Evolutionary conservation across 1,140 invertebrate species (phyloP), one percentile per base, ranked within the genome.

Genomic region (Orius laevigatus): DNA sequence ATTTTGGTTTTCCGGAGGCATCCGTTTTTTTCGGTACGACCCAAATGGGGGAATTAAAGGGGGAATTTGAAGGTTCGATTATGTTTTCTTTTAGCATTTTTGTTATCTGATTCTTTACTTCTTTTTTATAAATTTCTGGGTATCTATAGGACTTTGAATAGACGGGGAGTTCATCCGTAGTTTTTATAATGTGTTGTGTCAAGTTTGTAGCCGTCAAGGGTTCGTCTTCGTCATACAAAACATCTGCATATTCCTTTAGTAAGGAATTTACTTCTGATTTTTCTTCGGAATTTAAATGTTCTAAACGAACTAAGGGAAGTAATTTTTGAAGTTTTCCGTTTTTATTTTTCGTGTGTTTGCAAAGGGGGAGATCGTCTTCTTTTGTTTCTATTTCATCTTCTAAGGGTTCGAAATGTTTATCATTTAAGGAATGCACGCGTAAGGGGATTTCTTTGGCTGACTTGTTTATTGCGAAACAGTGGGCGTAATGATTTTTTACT

Each of bases 101-200:
- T 11, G 52, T 51, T 56, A 53, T 58, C 59, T 64, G 60, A 14
- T 46, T 53, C 9, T 61, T 47, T n/a, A 64, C 54, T 55, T 66
- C 60, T 35, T 57, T 46, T 51, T 60, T 60, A 19, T 62, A 59
- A 9, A 52, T 18, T 38, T 59, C 52, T 14, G 63, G 63, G 35
- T 60, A 64, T 42, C 61, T 49, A 52, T 65, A 66, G 3, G 52
- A 54, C 53, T 58, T 59, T 5, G 50, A 52, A 45, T 53, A 53
- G 2, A 63, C 49, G 1, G 60, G 57, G 12, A 19, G 8, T 0
- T 53, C 46, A 25, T 49, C 41, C 18, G 45, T 46, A 1, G 51
- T 57, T 8, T 47, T 48, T 31, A 63, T 63, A 41, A 55, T 40
- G 56, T 63, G 62, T 49, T 60, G 44, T 16, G 62, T 5, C 14